Percentiles rank a stretch among this genome's conserved stretches.
Conservation (phyloP, 2,888 invertebrate genomes). For the Ethmia dodecea region DNA sequence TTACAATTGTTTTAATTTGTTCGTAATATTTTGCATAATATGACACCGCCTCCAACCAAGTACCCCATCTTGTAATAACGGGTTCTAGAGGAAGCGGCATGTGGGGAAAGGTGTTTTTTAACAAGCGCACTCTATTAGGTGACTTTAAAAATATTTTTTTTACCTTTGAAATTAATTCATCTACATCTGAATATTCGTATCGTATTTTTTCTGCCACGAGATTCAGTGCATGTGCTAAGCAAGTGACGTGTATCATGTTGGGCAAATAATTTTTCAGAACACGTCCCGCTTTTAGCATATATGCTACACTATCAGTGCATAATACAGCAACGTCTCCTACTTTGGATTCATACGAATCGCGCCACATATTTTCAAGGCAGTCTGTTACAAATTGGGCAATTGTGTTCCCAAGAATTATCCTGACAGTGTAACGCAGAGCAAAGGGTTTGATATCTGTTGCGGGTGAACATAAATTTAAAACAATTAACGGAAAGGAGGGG, state of each 20-base stretch:
- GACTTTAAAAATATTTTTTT: conserved; percentile 16
- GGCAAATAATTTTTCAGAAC: conserved; percentile 10
- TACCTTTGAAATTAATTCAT: conserved; percentile 11
- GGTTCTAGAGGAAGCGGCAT: conserved; percentile 11
- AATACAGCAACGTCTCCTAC: conserved; percentile 9
- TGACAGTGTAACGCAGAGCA: too few relatives aligned
- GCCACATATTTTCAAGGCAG: neutral
- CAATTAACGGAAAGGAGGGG: too few relatives aligned
- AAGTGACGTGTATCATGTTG: conserved; percentile 13
- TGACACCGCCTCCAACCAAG: conserved; percentile 10
- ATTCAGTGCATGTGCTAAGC: conserved; percentile 14
- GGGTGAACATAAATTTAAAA: too few relatives aligned
- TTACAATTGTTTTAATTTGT: neutral
- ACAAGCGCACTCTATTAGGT: conserved; percentile 6
- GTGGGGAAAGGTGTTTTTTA: conserved; percentile 13
- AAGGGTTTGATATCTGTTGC: too few relatives aligned
- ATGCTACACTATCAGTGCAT: conserved; percentile 13
- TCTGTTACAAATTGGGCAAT: neutral
- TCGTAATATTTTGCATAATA: conserved; percentile 7
- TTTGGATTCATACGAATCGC: conserved; percentile 2
- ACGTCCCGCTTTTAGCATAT: conserved; percentile 11
- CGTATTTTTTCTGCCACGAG: conserved; percentile 7
- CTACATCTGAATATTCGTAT: conserved; percentile 9
- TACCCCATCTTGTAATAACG: conserved; percentile 11
- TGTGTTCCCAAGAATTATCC: neutral